These are phyloP conservation scores for Pammene fasciana DNA, from an alignment of 2,888 invertebrate genomes.

Conservation along the genomic window DNA sequence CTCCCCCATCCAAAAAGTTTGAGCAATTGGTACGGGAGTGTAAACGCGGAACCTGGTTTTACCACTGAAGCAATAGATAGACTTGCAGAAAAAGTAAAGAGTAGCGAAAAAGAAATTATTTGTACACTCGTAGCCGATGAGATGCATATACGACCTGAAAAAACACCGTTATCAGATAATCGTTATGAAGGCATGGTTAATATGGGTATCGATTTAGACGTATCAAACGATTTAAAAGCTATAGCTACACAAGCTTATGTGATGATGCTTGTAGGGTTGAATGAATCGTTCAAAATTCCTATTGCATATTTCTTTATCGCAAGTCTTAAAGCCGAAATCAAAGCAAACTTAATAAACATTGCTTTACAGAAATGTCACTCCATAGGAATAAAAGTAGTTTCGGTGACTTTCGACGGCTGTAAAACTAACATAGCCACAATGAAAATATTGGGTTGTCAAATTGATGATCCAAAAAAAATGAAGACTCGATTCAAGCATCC, in stretches of 20 bases:
- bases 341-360: background rate
- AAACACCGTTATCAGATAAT: background rate
- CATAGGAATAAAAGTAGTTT: background rate
- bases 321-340: background rate
- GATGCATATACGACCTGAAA: conserved; percentile 32
- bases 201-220: background rate
- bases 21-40: conserved; percentile 34
- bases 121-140: conserved; percentile 41
- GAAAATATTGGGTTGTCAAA: background rate
- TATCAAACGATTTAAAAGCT: background rate
- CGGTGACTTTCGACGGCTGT: conserved; percentile 1
- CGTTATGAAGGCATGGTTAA: background rate
- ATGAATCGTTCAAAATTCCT: conserved; percentile 6
- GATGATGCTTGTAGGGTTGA: background rate
- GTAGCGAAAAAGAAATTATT: conserved; percentile 28
- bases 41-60: conserved; percentile 36
- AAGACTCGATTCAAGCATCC: background rate
- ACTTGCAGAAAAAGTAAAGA: conserved; percentile 14
- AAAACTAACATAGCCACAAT: background rate
- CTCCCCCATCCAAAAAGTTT: conserved; percentile 38
- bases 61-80: conserved; percentile 21
- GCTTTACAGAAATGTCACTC: background rate
- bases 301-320: conserved; percentile 3
- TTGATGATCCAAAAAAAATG: background rate
- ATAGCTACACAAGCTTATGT: background rate